Percentiles rank a stretch among this genome's conserved stretches.
phyloP scores from a whole-genome alignment of 2,113 vertebrate species.

The Gymnarchus niloticus region DNA sequence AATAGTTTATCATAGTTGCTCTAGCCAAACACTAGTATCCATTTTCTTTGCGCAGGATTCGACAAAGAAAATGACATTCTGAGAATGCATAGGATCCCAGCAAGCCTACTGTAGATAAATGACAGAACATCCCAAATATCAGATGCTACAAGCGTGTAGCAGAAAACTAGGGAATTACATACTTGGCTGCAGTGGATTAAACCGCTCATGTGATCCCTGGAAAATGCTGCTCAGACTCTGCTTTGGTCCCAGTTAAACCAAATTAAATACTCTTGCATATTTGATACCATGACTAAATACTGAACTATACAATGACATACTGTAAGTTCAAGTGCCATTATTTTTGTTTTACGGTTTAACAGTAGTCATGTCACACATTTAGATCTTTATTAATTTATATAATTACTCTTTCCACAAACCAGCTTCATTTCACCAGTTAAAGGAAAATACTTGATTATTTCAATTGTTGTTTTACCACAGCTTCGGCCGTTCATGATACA shows the following conservation, averaged over 20 bases:
- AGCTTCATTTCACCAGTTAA: not conserved
- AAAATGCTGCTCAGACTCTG: slow-evolving; percentile 15
- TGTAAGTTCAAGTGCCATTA: no score
- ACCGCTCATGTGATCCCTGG: slow-evolving; percentile 22
- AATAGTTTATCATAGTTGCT: not conserved
- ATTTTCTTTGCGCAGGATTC: not conserved
- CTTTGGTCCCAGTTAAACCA: not conserved
- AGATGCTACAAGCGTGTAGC: not conserved
- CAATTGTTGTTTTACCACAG: not conserved
- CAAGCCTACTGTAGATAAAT: no score
- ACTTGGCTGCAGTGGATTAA: slow-evolving; percentile 24
- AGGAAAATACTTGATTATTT: not conserved
- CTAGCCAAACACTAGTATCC: not conserved
- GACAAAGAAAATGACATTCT: not conserved
- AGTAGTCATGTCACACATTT: not conserved
- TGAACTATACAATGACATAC: no score
- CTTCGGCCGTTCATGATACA: no score
- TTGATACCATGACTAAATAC: no score
- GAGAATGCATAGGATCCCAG: not conserved
- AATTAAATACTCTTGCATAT: not conserved
- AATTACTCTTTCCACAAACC: not conserved
- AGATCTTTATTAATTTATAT: not conserved
- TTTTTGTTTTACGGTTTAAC: not conserved
- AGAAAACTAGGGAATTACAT: slow-evolving; percentile 11
- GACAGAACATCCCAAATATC: not conserved